phyloP scores from a whole-genome alignment of 2,888 invertebrate species.

The Tenodera sinensis region DNA sequence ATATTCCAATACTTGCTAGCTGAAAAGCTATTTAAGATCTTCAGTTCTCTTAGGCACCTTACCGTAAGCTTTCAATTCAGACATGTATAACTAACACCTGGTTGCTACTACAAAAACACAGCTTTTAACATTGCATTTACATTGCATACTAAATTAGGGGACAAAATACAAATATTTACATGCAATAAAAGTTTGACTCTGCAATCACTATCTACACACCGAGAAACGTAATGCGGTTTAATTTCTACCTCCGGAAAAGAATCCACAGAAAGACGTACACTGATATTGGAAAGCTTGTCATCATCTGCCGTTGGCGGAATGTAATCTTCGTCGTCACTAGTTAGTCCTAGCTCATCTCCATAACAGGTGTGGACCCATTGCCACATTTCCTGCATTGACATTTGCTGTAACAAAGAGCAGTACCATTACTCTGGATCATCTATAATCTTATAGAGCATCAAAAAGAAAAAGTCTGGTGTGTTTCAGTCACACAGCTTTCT shows the following conservation, averaged over 20 bases:
- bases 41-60: no score
- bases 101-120: no score
- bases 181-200: neutral
- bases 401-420: constrained; percentile 50
- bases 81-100: no score
- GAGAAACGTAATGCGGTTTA: neutral
- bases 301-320: constrained; percentile 57
- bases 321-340: constrained; percentile 88
- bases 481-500: no score
- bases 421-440: neutral
- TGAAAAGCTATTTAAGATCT: no score
- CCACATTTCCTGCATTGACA: constrained; percentile 81
- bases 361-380: constrained; percentile 90
- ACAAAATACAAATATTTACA: no score
- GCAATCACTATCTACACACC: neutral
- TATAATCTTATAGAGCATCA: neutral
- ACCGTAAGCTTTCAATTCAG: no score
- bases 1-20: no score
- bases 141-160: no score
- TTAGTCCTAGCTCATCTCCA: constrained; percentile 89
- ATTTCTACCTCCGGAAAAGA: constrained; percentile 43
- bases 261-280: constrained; percentile 35
- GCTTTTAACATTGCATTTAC: no score
- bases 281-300: constrained; percentile 44
- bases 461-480: no score